These are phyloP conservation scores for Aegypius monachus DNA, from an alignment of 2,113 vertebrate genomes.

Conservation along the genomic window DNA sequence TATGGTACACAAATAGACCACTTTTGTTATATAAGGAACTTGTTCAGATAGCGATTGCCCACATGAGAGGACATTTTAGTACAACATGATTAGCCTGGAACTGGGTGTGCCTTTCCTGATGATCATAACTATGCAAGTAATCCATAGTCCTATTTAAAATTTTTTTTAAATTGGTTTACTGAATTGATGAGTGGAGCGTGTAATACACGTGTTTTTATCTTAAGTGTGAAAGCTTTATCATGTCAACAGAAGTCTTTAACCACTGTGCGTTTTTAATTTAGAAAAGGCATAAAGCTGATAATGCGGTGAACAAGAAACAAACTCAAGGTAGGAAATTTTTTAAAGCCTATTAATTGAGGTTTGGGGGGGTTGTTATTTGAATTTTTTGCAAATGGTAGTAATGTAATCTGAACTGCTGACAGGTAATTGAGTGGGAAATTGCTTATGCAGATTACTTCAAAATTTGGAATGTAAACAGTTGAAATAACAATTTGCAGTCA, in stretches of 20 bases:
- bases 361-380: not conserved
- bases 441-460: not conserved
- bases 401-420: not conserved
- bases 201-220: not conserved
- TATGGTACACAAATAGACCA: not conserved
- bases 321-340: constrained; percentile 86
- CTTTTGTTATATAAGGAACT: not conserved
- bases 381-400: not conserved
- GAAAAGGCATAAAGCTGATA: constrained; percentile 97
- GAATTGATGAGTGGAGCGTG: not conserved
- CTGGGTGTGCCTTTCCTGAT: not conserved
- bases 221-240: not conserved
- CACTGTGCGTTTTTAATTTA: constrained; percentile 67
- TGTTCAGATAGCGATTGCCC: not conserved
- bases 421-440: not conserved
- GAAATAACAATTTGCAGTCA: not conserved
- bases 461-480: not conserved
- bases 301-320: constrained; percentile 93
- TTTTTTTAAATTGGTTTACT: not conserved
- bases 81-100: not conserved
- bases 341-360: not conserved
- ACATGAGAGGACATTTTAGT: not conserved
- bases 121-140: not conserved
- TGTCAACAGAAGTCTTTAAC: constrained; percentile 10
- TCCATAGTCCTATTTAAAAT: not conserved